These are phyloP conservation scores for Sceliomorpha sp. DNA, from an alignment of 2,888 invertebrate genomes.

Conservation along the genomic window DNA sequence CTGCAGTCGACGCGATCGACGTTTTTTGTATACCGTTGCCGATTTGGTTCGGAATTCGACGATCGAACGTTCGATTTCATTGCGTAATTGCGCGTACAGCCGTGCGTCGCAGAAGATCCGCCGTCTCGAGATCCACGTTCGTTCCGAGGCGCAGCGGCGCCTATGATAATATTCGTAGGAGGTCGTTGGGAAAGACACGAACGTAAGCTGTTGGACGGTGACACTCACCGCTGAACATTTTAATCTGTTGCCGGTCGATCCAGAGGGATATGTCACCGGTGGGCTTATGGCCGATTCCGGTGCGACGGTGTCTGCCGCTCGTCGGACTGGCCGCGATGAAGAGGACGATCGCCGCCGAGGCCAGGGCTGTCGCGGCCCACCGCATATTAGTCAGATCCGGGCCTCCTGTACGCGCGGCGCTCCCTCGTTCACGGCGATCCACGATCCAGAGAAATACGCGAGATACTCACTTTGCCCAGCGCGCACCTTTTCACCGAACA, in stretches of 20 bases:
- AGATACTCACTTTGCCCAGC: slow-evolving; percentile 34
- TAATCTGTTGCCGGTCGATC: slow-evolving; percentile 95
- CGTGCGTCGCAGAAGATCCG: too few species aligned
- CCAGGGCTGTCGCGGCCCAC: slow-evolving; percentile 71
- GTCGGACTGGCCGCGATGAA: slow-evolving; percentile 62
- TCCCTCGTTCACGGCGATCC: slow-evolving; percentile 31
- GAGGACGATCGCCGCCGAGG: slow-evolving; percentile 65
- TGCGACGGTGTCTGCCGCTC: slow-evolving; percentile 70
- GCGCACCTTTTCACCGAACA: slow-evolving; percentile 31
- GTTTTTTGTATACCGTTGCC: too few species aligned
- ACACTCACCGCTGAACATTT: slow-evolving; percentile 91
- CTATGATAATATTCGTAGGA: too few species aligned
- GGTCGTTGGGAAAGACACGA: too few species aligned
- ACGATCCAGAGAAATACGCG: slow-evolving; percentile 28
- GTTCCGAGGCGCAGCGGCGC: too few species aligned
- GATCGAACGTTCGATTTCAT: too few species aligned
- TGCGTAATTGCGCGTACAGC: too few species aligned
- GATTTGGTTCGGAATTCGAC: too few species aligned
- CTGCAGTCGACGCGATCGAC: too few species aligned
- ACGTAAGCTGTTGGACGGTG: too few species aligned
- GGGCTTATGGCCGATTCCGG: slow-evolving; percentile 72
- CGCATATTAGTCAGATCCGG: slow-evolving; percentile 62
- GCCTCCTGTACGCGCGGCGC: slow-evolving; percentile 12
- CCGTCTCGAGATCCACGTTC: too few species aligned
- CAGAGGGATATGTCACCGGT: slow-evolving; percentile 88